Base-by-base conservation (phyloP, 2,113 vertebrate species). In the Helogale parvula region DNA sequence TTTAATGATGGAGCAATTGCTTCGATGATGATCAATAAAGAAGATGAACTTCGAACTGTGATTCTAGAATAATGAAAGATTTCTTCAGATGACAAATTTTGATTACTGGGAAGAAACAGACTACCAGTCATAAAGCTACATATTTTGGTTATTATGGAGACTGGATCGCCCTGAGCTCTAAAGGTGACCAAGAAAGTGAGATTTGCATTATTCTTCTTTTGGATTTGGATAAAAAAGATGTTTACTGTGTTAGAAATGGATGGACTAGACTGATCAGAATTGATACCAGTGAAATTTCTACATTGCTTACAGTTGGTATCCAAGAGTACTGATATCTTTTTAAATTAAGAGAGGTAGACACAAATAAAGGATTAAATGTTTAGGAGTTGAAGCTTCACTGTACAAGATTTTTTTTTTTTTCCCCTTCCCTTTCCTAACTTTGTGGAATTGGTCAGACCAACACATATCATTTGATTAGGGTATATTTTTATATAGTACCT, bases 1-100 rank as follows among this genome's bases (percentile, higher is more conserved):
- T 99, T 99, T 97, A 99, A 99, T 57, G 99, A 99, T 31, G 99
- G 99, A 15, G 99, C 99, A 6, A 99, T 99, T 88, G 99, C 99
- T 65, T 99, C 99, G 0, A 99, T 99, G 98, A 97, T 98, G 98
- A 99, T 99, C 72, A 98, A 99, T 31, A 98, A 99, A 71, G 99
- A 99, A 50, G 99, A 99, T 95, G 99, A 99, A 94, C 99, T 99
- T n/a, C 99, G 99, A 96, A 99, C 99, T 8, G 99, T 99, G 79
- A 88, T 99, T 12, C 99, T 99, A 31, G 99, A 99, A 88, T 99
- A 99, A 88, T 99, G 98, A 99, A 97, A 93, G 88, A 94, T 50
- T 77, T 91, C 80, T 65, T 98, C 91, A 88, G 69, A 77, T 94
- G 97, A 97, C 96, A 86, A 31, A 69, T 74, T 80, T 80, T 63